Percentiles rank a stretch among this genome's conserved stretches.
Evolutionary conservation across 2,888 invertebrate species (phyloP).

Genomic region (Cantharis rufa): DNA sequence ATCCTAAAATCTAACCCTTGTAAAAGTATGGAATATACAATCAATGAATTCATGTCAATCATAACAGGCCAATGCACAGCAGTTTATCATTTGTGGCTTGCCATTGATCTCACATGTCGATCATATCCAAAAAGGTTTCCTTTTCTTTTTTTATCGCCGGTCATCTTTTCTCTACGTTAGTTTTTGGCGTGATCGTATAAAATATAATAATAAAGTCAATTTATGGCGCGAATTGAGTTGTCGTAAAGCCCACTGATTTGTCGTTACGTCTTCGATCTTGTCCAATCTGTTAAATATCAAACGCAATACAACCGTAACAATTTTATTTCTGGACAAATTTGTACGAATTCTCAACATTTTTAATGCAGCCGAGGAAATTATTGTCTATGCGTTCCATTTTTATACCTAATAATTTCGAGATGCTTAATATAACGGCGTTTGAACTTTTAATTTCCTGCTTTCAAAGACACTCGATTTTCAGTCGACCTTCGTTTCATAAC

Average conservation of each 20-base stretch:
- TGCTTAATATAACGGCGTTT: conserved; percentile 41
- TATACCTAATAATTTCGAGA: conserved; percentile 10
- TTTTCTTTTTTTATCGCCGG: conserved; percentile 17
- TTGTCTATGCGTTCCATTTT: neutral
- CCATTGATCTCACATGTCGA: conserved; percentile 19
- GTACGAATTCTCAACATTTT: neutral
- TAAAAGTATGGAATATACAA: conserved; percentile 4
- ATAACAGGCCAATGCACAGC: conserved; percentile 18
- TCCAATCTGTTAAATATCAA: conserved; percentile 12
- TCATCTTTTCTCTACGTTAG: conserved; percentile 10
- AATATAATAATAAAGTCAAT: conserved; percentile 28
- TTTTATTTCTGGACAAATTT: neutral
- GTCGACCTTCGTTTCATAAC: conserved; percentile 18
- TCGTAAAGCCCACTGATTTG: conserved; percentile 21
- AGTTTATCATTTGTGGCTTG: conserved; percentile 22
- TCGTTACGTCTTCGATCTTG: conserved; percentile 11
- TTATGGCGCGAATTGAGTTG: conserved; percentile 19
- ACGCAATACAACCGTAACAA: neutral
- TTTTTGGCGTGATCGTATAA: conserved; percentile 9
- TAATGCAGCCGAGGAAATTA: neutral
- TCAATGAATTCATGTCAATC: conserved; percentile 6
- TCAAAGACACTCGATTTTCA: conserved; percentile 39
- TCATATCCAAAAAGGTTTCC: conserved; percentile 10
- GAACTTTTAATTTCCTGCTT: conserved; percentile 51
- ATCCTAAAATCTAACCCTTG: neutral